These are phyloP conservation scores for Chaenodraco wilsoni DNA, from an alignment of 2,797 vertebrate genomes.

Conservation along the genomic window DNA sequence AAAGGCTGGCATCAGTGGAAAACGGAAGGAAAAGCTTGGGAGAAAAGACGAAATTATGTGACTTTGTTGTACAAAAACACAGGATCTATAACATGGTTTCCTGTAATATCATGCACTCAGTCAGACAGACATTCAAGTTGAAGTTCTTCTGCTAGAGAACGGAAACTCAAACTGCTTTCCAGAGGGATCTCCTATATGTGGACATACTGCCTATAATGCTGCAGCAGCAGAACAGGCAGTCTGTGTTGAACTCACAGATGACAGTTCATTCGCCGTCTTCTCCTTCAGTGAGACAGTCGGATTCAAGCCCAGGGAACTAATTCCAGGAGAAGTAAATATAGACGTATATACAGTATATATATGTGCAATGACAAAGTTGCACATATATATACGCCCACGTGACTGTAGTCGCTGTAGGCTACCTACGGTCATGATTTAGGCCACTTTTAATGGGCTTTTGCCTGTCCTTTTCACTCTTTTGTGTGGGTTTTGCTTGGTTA, in stretches of 20 bases:
- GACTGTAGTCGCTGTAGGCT: too few relatives aligned
- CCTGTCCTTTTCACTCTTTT: too few relatives aligned
- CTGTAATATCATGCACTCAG: conserved; percentile 26
- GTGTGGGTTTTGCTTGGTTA: too few relatives aligned
- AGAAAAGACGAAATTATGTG: conserved; percentile 30
- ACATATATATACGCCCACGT: too few relatives aligned
- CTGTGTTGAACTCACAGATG: conserved; percentile 47
- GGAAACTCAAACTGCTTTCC: conserved; percentile 54
- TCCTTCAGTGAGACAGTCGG: conserved; percentile 31
- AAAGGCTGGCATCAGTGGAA: conserved; percentile 24
- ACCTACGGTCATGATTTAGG: too few relatives aligned
- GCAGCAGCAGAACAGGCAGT: conserved; percentile 35
- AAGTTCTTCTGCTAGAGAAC: conserved; percentile 50
- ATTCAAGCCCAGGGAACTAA: conserved; percentile 48
- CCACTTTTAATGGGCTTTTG: too few relatives aligned
- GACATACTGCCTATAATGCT: conserved; percentile 47
- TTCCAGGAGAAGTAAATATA: conserved; percentile 47
- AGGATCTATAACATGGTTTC: conserved; percentile 5
- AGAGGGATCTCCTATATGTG: conserved; percentile 45
- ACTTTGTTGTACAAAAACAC: conserved; percentile 28
- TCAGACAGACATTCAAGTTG: conserved; percentile 34
- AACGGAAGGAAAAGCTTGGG: conserved; percentile 1
- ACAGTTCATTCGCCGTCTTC: conserved; percentile 43
- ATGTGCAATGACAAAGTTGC: conserved; percentile 37
- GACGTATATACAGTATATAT: not conserved